Evolutionary conservation across 92 coral and sea anemone genomes (phyloP).

Genomic region (Virgularia gustaviana): DNA sequence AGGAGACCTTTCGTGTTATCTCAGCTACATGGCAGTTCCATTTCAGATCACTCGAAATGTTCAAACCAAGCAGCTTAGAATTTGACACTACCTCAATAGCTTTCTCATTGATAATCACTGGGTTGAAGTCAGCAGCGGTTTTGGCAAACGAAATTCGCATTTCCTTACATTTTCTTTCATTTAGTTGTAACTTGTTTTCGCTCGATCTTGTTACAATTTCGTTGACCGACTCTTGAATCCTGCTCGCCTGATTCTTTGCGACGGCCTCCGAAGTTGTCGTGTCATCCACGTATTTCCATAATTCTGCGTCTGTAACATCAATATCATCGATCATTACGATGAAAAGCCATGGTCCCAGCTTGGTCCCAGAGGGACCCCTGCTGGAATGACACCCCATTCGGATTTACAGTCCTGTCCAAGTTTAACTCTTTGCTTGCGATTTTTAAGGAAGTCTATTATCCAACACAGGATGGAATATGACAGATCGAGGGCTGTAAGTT

Average conservation of each 20-base stretch:
- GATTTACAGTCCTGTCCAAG: not conserved
- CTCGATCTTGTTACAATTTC: not conserved
- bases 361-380: slow-evolving; percentile 23
- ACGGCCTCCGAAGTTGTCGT: slow-evolving; percentile 28
- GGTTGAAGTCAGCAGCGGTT: too few species aligned
- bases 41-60: too few species aligned
- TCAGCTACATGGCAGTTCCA: too few species aligned
- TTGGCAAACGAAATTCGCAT: not conserved
- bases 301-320: not conserved
- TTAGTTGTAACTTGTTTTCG: not conserved
- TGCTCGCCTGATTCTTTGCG: not conserved
- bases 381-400: slow-evolving; percentile 18
- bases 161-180: slow-evolving; percentile 1
- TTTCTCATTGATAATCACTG: too few species aligned
- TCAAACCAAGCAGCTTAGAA: too few species aligned
- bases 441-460: not conserved
- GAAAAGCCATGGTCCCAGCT: slow-evolving; percentile 23
- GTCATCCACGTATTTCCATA: slow-evolving; percentile 28
- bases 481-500: too few species aligned
- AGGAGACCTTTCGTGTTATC: too few species aligned
- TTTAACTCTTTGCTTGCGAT: slow-evolving; percentile 19
- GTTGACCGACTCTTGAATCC: not conserved
- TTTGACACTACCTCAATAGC: too few species aligned
- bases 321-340: slow-evolving; percentile 18
- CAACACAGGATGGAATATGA: not conserved